These are phyloP conservation scores for Zoroaster sp. DNA, from an alignment of 53 echinoderm and acorn worm species.

Conservation along the genomic window DNA sequence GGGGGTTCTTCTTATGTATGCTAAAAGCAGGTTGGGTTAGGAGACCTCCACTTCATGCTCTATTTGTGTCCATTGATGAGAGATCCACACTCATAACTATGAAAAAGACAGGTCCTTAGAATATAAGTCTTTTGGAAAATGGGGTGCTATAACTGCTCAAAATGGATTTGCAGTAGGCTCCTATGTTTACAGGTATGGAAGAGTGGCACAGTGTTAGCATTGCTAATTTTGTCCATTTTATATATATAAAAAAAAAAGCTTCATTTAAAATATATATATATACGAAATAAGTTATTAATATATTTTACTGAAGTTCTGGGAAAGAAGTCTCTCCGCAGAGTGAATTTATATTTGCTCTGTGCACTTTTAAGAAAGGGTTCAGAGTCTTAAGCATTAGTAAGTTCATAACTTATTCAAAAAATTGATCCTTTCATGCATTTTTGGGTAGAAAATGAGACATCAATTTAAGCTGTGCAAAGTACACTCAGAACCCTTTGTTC, in stretches of 20 bases:
- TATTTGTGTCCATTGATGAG: constrained; percentile 42
- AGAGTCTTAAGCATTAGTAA: too few relatives aligned
- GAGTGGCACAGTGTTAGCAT: background rate
- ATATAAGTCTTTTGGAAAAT: constrained; percentile 37
- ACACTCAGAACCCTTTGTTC: constrained; percentile 17
- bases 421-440: background rate
- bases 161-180: constrained; percentile 7
- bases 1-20: background rate
- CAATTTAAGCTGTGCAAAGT: background rate
- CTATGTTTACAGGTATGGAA: background rate
- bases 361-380: too few relatives aligned
- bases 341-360: too few relatives aligned
- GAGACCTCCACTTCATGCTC: constrained; percentile 38
- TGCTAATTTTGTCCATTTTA: constrained; percentile 30
- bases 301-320: too few relatives aligned
- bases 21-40: background rate
- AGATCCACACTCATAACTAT: constrained; percentile 41
- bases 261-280: too few relatives aligned
- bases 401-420: background rate
- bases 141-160: constrained; percentile 26
- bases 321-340: too few relatives aligned
- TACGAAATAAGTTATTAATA: too few relatives aligned
- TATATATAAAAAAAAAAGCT: too few relatives aligned
- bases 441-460: background rate
- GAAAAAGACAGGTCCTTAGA: constrained; percentile 23